Evolutionary conservation across 2,797 vertebrate genomes (phyloP).

Genomic region (Adrianichthys oophorus): DNA sequence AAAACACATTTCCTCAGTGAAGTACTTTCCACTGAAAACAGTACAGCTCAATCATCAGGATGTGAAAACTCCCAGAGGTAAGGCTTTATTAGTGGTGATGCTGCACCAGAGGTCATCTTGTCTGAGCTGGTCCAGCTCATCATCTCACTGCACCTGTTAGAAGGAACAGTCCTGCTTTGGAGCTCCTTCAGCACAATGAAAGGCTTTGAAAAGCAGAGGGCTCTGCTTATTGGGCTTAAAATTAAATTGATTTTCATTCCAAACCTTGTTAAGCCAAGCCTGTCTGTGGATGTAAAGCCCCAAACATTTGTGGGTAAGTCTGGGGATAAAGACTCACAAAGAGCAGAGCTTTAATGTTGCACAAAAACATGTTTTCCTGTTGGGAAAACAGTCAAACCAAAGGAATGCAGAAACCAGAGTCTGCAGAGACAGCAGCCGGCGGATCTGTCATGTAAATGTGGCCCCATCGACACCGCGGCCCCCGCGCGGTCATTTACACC

Average conservation of each 20-base stretch:
- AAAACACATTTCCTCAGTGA: constrained; percentile 66
- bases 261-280: too few relatives aligned
- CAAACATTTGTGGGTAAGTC: neutral
- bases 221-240: too few relatives aligned
- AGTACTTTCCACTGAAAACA: constrained; percentile 57
- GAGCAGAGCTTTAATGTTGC: neutral
- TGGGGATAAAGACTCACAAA: neutral
- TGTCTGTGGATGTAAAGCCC: too few relatives aligned
- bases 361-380: neutral
- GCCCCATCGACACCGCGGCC: constrained; percentile 37
- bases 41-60: constrained; percentile 50
- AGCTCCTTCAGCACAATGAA: too few relatives aligned
- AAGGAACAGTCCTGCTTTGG: too few relatives aligned
- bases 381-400: constrained; percentile 9
- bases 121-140: too few relatives aligned
- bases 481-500: constrained; percentile 58
- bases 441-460: constrained; percentile 67
- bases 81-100: constrained; percentile 23
- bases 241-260: too few relatives aligned
- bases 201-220: too few relatives aligned
- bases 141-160: too few relatives aligned
- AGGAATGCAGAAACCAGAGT: constrained; percentile 36
- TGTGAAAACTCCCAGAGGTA: constrained; percentile 57
- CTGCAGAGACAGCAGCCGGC: constrained; percentile 33
- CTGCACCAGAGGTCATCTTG: constrained; percentile 14